Base-by-base conservation (phyloP, 2,888 invertebrate genomes). In the Pseudanteris insignis region DNA sequence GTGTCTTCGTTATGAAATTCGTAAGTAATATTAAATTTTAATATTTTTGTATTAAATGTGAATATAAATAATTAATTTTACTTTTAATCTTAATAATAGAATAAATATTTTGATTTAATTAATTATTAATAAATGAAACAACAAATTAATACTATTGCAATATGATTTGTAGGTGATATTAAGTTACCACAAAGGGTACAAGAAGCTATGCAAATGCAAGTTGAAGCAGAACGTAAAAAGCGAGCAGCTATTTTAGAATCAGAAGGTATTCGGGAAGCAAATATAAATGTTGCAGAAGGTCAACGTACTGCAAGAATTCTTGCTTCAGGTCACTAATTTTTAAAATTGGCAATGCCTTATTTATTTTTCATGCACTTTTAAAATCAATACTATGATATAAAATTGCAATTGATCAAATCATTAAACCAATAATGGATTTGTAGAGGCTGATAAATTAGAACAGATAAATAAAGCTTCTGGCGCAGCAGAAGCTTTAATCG, bases 161-260 rank as follows among this genome's bases (percentile, higher is more conserved):
- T n/a, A n/a, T n/a, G n/a, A n/a, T n/a, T n/a, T n/a, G n/a, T n/a
- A 94, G 94, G 91, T 83, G 90, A 95, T 75, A 94, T 96, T 73
- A 89, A 89, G 77, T 82, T 96, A 63, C 99, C 99, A 0, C 82
- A 85, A 0, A 87, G 96, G 70, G 92, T 99, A 1, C 94, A 97
- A 75, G 97, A 98, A 81, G 99, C 99, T 0, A 99, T 99, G 99
- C 99, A 99, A 81, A 97, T 98, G 96, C 99, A 99, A 83, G 99
- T 99, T 0, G 98, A 99, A 82, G 99, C 99, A 0, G 99, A 99
- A 80, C 83, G 99, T 46, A 89, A 91, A 75, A 99, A 99, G 79
- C 84, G 99, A 66, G 99, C 99, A 0, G 91, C 95, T 9, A 92
- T 99, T 73, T 83, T 99, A 64, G 97, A 99, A 79, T 98, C 98